Conservation (phyloP, 2,797 vertebrate genomes). For the Lacerta viridis region DNA sequence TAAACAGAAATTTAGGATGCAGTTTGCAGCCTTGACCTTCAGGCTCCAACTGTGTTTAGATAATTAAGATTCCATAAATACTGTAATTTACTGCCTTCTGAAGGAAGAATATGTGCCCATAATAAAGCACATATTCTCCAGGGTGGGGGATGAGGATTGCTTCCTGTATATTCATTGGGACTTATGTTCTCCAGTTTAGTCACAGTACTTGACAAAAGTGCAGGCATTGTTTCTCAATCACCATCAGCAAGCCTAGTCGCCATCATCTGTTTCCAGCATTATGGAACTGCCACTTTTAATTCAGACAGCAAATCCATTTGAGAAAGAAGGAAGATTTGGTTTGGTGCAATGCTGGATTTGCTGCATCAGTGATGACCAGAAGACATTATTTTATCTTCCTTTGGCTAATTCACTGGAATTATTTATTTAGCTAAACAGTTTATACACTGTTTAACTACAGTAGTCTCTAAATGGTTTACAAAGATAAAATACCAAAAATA, state of each 20-base stretch:
- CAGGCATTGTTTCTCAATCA: slow-evolving; percentile 61
- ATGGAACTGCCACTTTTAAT: slow-evolving; percentile 39
- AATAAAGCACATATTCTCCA: slow-evolving; percentile 72
- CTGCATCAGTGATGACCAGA: not conserved
- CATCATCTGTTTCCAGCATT: slow-evolving; percentile 51
- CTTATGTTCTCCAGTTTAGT: slow-evolving; percentile 63
- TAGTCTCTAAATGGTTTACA: too few species aligned
- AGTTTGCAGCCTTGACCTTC: slow-evolving; percentile 85
- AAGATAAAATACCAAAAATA: too few species aligned
- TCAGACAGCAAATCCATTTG: slow-evolving; percentile 40
- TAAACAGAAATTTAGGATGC: slow-evolving; percentile 82
- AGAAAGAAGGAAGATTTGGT: slow-evolving; percentile 21
- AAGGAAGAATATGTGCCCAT: slow-evolving; percentile 71
- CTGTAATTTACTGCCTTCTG: slow-evolving; percentile 78
- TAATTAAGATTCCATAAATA: slow-evolving; percentile 80
- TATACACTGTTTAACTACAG: too few species aligned
- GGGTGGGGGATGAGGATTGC: slow-evolving; percentile 60
- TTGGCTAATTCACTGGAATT: not conserved
- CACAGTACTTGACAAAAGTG: slow-evolving; percentile 65
- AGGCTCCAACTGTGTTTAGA: slow-evolving; percentile 82
- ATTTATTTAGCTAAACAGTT: too few species aligned
- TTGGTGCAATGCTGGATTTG: not conserved
- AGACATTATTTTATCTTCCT: not conserved
- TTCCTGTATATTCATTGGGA: slow-evolving; percentile 69
- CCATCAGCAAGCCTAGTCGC: slow-evolving; percentile 38